Base-by-base conservation (phyloP, 2,888 invertebrate genomes). In the Polylopha cassiicola region DNA sequence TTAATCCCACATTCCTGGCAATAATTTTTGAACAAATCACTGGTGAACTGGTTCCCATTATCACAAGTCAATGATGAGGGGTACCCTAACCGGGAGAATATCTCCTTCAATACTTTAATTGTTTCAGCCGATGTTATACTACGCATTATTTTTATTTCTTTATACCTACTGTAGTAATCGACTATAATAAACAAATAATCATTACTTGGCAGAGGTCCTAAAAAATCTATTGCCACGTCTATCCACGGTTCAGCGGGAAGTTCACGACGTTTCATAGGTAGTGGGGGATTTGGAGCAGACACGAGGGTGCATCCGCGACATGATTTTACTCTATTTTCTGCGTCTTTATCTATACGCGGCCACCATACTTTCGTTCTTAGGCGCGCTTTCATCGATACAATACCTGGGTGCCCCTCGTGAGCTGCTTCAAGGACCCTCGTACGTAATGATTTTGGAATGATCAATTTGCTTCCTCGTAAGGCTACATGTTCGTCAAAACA, bases 91-190 rank as follows among this genome's bases (percentile, higher is more conserved):
- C n/a, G n/a, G 3, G 15, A 8, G 15, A 23, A 14, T 2, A 29
- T 22, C n/a, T 37, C 16, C 22, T 28, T 28, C 8, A 59, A 10
- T 0, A 46, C 5, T 23, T 41, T 39, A 7, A 56, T 51, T 1
- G 46, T 55, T 3, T 44, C 17, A 4, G 13, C 2, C 3, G 44
- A 36, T 1, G 51, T 46, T 2, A 50, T 50, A 2, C 3, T 16
- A 27, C 33, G 37, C 0, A 13, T 42, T 1, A 33, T 32, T 39
- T 51, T 55, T 18, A 36, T 27, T 34, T 55, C 47, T 8, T 53
- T 55, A 20, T 54, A 62, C 20, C 58, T 43, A 24, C 57, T 60
- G 37, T 46, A 61, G 16, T 61, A 62, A 33, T 61, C 57, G 3
- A 62, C 38, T 2, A 61, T 46, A 0, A 60, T 57, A 3, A 61